Base-by-base conservation (phyloP, 2,888 invertebrate genomes). In the Thelaira solivaga region DNA sequence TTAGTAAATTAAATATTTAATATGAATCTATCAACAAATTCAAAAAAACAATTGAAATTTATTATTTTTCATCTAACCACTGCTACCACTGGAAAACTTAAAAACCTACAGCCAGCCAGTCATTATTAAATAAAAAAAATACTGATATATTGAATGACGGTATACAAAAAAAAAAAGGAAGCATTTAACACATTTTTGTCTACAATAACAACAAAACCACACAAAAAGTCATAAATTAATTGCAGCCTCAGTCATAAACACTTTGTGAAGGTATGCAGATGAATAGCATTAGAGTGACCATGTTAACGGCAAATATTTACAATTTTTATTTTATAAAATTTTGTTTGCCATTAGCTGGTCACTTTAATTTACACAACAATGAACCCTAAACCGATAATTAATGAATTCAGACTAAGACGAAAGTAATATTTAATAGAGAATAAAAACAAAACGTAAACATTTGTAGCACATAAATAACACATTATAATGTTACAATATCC, bases 401-500 rank as follows among this genome's bases (percentile, higher is more conserved):
- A 68, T 77, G 47, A 39, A 24, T 75, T 68, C 20, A n/a, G 36
- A 36, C 31, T 16, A 8, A 43, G 49, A 7, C 51, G 20, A 49
- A 36, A 64, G 31, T 41, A 41, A 53, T 43, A 57, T 26, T 4
- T n/a, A n/a, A 3, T 24, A 51, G 1, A 39, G 10, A 57, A 43
- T 22, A 59, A 67, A 59, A 59, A 29, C 26, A 59, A 3, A 43
- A 51, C 34, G 18, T 43, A 43, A 67, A 61, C 61, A 68, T 39
- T 53, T 57, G 16, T 47, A 68, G 20, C 57, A 29, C 49, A 69
- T 59, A 69, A 59, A 69, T 59, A 69, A 69, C 22, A 36, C 59
- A 69, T 59, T 71, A 59, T 51, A 64, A 59, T 76, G 65, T 67
- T 39, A 68, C 68, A 76, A 64, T 55, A 64, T 49, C 31, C 36